phyloP scores from a whole-genome alignment of 2,113 vertebrate genomes.

The Epinephelus lanceolatus region DNA sequence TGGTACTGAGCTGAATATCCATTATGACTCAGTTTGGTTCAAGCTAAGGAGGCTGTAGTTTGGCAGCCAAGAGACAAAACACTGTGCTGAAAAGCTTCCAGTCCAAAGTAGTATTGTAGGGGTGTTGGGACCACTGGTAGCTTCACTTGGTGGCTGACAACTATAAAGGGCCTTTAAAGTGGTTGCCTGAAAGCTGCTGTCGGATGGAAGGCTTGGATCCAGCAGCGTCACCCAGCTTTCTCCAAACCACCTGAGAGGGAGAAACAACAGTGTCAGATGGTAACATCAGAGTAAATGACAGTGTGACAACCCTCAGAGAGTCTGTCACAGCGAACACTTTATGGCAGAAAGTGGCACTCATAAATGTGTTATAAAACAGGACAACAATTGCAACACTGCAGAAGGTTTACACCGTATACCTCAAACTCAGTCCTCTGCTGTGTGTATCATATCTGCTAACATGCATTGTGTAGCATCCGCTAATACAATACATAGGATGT shows the following conservation, averaged over 20 bases:
- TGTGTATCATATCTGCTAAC: too few species aligned
- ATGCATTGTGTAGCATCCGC: too few species aligned
- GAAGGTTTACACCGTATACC: too few species aligned
- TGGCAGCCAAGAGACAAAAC: not conserved
- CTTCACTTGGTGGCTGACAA: not conserved
- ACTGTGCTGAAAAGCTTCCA: not conserved
- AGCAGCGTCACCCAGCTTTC: conserved; percentile 92
- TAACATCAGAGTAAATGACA: not conserved
- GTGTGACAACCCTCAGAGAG: not conserved
- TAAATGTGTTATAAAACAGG: too few species aligned
- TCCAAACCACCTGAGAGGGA: conserved; percentile 90
- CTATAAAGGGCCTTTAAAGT: conserved; percentile 93
- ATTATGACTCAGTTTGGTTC: not conserved
- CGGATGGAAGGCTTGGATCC: conserved; percentile 92
- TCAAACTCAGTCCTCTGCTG: too few species aligned
- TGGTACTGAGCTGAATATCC: not conserved
- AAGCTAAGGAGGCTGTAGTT: too few species aligned
- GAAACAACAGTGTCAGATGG: not conserved
- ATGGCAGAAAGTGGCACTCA: too few species aligned
- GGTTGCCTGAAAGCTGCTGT: conserved; percentile 93
- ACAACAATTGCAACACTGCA: too few species aligned
- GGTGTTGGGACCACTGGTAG: not conserved
- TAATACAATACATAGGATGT: too few species aligned
- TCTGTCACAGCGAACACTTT: too few species aligned
- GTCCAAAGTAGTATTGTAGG: not conserved